Conservation (phyloP, 2,888 invertebrate genomes). For the Ariolimax columbianus region DNA sequence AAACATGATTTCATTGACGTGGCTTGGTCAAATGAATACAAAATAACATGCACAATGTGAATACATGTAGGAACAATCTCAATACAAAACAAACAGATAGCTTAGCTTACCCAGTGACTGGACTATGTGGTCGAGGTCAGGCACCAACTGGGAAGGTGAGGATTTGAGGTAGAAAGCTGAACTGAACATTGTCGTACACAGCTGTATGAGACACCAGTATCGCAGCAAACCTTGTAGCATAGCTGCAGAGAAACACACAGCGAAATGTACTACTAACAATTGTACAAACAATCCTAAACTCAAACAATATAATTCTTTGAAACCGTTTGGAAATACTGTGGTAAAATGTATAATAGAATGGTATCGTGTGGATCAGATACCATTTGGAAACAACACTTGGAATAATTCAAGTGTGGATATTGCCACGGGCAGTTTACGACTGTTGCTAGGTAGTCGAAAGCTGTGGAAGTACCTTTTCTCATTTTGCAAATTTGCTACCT, state of each 20-base stretch:
- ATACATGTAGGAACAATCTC: too few species aligned
- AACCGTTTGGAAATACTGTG: too few species aligned
- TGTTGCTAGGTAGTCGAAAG: too few species aligned
- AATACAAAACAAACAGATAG: background rate
- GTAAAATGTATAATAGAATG: too few species aligned
- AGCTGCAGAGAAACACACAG: constrained; percentile 8
- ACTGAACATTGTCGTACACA: constrained; percentile 17
- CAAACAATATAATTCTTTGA: too few species aligned
- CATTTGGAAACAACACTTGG: too few species aligned
- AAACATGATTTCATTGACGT: background rate
- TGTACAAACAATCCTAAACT: too few species aligned
- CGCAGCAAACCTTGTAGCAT: constrained; percentile 32
- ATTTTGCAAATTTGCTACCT: too few species aligned
- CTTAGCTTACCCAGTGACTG: constrained; percentile 9
- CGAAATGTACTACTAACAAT: background rate
- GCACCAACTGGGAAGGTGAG: background rate
- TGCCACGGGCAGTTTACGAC: too few species aligned
- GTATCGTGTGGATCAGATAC: too few species aligned
- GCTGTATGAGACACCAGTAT: constrained; percentile 18
- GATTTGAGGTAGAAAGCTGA: constrained; percentile 17
- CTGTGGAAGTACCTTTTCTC: too few species aligned
- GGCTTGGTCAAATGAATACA: background rate
- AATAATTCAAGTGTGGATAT: too few species aligned
- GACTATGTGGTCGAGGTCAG: background rate
- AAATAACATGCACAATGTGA: background rate